Base-by-base conservation (phyloP, 2,888 invertebrate genomes). In the Ennomos erosarius region DNA sequence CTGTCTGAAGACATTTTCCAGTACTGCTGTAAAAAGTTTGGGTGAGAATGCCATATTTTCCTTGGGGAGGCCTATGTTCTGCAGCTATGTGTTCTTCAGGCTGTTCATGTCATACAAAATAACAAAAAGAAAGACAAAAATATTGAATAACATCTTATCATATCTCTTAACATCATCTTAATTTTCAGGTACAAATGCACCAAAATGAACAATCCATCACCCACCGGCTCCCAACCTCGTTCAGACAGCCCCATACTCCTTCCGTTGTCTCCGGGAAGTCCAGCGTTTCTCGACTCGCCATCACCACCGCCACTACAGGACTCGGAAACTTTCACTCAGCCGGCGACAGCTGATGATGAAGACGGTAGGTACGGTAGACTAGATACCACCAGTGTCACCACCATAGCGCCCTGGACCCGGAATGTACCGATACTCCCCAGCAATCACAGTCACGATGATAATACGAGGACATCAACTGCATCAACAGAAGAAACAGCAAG, bases 201-300 rank as follows among this genome's bases (percentile, higher is more conserved):
- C 13, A 52, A 1, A 0, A 57, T 52, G 52, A 57, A 47, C 38
- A 43, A 42, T 4, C 57, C 42, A 1, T 4, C 34, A 2, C 34
- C 40, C 34, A 6, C 40, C 10, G 34, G 40, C 10, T 50, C 49
- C 9, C 40, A 13, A 9, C 12, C 9, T n/a, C 48, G 39, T n/a
- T 1, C 49, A 8, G 1, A 34, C 42, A 52, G 52, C 38, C 57
- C 57, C 0, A 52, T 47, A 16, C 35, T 57, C 4, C 43, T 52
- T 3, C n/a, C 43, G 6, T 42, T 42, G 11, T 57, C 57, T 9
- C 52, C 52, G 0, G 44, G 33, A 8, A 34, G 38, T 35, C 40
- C 49, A 0, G 9, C 12, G 34, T 34, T 35, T 0, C 36, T 10
- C 10, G 55, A 39, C 11, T 47, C 47, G 0, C 37, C 51, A 4